Base-by-base conservation (phyloP, 2,113 vertebrate genomes). In the Plestiodon gilberti region DNA sequence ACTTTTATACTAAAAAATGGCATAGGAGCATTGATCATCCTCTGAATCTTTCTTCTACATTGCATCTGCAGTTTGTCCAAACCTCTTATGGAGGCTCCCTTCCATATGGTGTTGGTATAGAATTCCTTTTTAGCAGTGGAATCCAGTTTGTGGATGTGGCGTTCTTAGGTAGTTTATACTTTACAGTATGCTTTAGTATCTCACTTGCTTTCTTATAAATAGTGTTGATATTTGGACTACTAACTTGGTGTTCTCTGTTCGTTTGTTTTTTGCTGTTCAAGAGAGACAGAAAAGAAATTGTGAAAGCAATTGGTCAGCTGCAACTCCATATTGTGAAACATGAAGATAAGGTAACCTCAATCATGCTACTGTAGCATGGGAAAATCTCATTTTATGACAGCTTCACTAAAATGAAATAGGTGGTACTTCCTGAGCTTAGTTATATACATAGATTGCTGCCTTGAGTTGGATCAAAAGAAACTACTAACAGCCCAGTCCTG, bases 241-340 rank as follows among this genome's bases (percentile, higher is more conserved):
- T 71, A 22, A 59, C n/a, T 38, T 74, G 20, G 91, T 88, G n/a
- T 57, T 92, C 70, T 30, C 55, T 57, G 81, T 88, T 30, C 43
- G 78, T 83, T 91, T 30, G 38, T 95, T 91, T 81, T 48, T 91
- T 48, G 43, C 43, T 48, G 43, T 48, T 5, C 43, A 93, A 97
- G 97, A 95, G 92, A 57, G 95, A 96, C 48, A 97, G 97, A 82
- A 97, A 97, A 92, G 97, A 97, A 94, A 96, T 96, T 22, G 96
- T 97, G 94, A 97, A 96, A 91, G 94, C 96, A 25, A 97, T 97
- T 88, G 93, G 94, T 86, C 96, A 96, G 82, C 96, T 97, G 89
- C 96, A 95, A 67, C 90, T 97, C 52, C 96, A 97, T 84, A 97
- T 95, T 69, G 95, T 97, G 83, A 97, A 97, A 82, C 95, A 91